phyloP scores from a whole-genome alignment of 2,113 vertebrate species.

The Artemisiospiza belli region DNA sequence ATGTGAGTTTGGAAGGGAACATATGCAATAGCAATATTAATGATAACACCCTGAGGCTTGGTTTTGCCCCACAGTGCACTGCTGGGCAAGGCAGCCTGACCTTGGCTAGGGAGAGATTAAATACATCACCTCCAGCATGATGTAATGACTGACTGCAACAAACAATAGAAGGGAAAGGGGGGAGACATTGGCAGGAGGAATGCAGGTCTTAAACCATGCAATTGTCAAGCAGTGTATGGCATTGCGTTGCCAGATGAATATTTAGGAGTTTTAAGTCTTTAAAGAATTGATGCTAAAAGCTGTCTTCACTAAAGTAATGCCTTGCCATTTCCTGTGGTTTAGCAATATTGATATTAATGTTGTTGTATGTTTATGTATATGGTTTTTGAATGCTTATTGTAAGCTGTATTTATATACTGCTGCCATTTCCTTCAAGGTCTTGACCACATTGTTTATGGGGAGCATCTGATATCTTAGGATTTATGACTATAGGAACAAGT shows the following conservation, averaged over 20 bases:
- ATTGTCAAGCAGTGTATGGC: fast-evolving
- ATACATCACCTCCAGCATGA: conserved; percentile 1
- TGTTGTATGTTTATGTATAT: neutral
- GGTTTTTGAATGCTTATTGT: neutral
- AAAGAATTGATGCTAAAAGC: neutral
- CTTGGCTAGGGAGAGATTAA: neutral
- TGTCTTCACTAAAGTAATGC: neutral
- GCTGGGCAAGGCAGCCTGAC: neutral
- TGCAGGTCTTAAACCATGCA: neutral
- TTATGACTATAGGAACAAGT: neutral
- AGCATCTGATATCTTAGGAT: neutral
- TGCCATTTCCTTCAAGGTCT: neutral
- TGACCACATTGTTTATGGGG: neutral
- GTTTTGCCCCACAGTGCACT: neutral
- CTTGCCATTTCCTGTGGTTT: neutral
- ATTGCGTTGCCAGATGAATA: neutral
- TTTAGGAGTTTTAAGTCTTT: neutral
- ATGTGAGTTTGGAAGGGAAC: neutral
- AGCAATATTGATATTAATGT: neutral
- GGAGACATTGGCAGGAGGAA: neutral
- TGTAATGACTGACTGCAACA: neutral
- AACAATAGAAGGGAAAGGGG: neutral
- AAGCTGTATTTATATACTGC: conserved; percentile 9
- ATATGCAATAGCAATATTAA: neutral
- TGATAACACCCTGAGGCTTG: neutral